phyloP scores from a whole-genome alignment of 1,140 invertebrate species.

The Tetramorium simillimum region DNA sequence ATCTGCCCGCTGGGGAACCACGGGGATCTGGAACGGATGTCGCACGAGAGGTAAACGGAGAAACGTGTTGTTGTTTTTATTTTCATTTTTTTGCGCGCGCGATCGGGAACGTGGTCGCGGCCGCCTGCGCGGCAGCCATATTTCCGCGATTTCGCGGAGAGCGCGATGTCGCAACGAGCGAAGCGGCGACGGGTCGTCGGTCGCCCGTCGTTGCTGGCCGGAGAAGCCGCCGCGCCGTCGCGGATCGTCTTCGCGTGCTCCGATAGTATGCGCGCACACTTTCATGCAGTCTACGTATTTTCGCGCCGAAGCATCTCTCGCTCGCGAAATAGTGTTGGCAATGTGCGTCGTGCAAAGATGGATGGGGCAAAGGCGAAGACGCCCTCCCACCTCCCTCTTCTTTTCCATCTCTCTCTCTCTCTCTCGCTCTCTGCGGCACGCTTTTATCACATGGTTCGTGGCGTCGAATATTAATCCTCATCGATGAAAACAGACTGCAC shows the following conservation, averaged over 20 bases:
- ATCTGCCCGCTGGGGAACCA: not conserved
- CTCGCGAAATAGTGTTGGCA: conserved; percentile 7
- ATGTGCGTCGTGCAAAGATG: not conserved
- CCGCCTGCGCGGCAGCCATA: conserved; percentile 23
- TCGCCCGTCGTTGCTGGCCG: no score
- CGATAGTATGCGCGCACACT: not conserved
- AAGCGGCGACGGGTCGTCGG: not conserved
- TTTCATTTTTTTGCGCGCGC: not conserved
- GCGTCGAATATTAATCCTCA: conserved; percentile 25
- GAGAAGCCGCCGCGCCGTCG: not conserved
- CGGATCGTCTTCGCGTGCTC: not conserved
- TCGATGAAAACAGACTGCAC: conserved; percentile 3
- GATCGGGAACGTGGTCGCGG: not conserved
- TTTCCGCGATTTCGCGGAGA: conserved; percentile 47
- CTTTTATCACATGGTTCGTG: not conserved
- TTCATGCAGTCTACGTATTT: not conserved
- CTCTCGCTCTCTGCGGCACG: not conserved
- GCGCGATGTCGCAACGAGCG: conserved; percentile 47
- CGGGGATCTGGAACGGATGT: not conserved
- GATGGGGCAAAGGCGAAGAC: not conserved
- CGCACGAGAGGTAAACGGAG: conserved; percentile 34
- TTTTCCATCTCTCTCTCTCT: not conserved
- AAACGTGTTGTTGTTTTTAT: not conserved
- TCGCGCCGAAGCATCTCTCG: not conserved
- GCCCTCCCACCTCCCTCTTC: not conserved